Conservation (phyloP, 2,888 invertebrate species). For the Platycheirus rosarum region DNA sequence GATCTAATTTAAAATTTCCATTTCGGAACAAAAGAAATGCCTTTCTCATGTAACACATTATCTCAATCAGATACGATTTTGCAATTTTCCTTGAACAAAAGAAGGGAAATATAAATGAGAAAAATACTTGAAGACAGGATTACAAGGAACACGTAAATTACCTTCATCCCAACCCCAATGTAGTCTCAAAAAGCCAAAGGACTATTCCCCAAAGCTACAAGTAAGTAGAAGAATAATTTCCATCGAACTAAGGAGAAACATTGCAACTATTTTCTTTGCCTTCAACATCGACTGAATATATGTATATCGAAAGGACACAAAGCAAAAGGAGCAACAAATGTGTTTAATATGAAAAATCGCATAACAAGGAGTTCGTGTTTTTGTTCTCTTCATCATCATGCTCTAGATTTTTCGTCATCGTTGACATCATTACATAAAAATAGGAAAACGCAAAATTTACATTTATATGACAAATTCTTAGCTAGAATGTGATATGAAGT, state of each 20-base stretch:
- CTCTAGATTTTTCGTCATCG: constrained; percentile 34
- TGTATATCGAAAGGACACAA: constrained; percentile 1
- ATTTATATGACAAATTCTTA: constrained; percentile 72
- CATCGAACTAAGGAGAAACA: constrained; percentile 54
- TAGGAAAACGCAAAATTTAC: constrained; percentile 68
- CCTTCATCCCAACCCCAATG: constrained; percentile 32
- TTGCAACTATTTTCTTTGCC: constrained; percentile 58
- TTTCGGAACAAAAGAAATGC: neutral
- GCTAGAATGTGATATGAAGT: constrained; percentile 63
- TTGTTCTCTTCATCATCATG: constrained; percentile 19
- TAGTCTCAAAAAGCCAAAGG: constrained; percentile 21
- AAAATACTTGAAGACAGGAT: constrained; percentile 44
- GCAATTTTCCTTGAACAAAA: constrained; percentile 51
- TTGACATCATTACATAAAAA: constrained; percentile 63
- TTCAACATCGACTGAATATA: constrained; percentile 32
- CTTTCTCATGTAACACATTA: constrained; percentile 58
- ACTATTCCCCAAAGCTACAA: neutral
- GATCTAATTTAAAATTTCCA: constrained; percentile 11
- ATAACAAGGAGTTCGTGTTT: constrained; percentile 59
- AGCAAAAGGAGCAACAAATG: constrained; percentile 60
- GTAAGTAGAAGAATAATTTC: constrained; percentile 30
- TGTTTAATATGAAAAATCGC: constrained; percentile 70
- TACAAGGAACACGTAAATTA: constrained; percentile 47
- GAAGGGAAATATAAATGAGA: constrained; percentile 25
- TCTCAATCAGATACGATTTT: constrained; percentile 60